A percentile compares a stretch with the other conserved stretches of the same genome.
Conservation (phyloP, 2,113 vertebrate genomes). For the Syngnathus floridae region DNA sequence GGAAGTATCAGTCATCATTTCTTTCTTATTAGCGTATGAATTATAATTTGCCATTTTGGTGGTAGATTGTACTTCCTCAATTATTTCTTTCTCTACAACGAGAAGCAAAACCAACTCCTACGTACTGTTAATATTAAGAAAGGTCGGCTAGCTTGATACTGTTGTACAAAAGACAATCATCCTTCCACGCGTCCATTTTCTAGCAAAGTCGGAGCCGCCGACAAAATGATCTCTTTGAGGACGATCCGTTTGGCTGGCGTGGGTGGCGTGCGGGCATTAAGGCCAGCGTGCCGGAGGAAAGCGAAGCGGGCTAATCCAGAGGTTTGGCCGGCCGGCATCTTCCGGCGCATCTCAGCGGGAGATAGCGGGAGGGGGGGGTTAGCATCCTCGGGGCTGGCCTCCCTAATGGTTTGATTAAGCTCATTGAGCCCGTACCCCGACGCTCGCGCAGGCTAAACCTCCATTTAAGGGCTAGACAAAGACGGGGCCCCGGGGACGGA, state of each 20-base stretch:
- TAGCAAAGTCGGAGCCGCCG: too few relatives aligned
- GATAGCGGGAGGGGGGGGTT: slow-evolving; percentile 47
- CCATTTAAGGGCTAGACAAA: slow-evolving; percentile 82
- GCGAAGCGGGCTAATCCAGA: slow-evolving; percentile 44
- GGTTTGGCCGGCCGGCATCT: slow-evolving; percentile 54
- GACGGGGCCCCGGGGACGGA: slow-evolving; percentile 53
- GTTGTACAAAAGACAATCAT: too few relatives aligned
- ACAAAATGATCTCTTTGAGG: too few relatives aligned
- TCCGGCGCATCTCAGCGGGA: slow-evolving; percentile 62
- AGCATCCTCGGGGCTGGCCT: slow-evolving; percentile 63
- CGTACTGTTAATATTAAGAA: too few relatives aligned
- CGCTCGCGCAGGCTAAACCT: slow-evolving; percentile 71
- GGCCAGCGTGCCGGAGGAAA: neutral
- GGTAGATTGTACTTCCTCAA: too few relatives aligned
- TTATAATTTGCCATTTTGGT: too few relatives aligned
- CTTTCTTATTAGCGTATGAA: too few relatives aligned
- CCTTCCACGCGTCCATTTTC: too few relatives aligned
- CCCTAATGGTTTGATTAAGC: slow-evolving; percentile 72
- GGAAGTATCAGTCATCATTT: too few relatives aligned
- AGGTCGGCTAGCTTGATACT: too few relatives aligned
- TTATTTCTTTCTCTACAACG: too few relatives aligned
- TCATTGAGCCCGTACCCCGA: slow-evolving; percentile 65
- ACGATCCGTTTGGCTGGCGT: neutral
- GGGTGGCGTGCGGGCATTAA: neutral
- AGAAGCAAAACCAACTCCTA: too few relatives aligned